Evolutionary conservation across 1,140 invertebrate genomes (phyloP), one percentile per base, ranked within the genome.

Genomic region (Rhopalosiphum maidis): DNA sequence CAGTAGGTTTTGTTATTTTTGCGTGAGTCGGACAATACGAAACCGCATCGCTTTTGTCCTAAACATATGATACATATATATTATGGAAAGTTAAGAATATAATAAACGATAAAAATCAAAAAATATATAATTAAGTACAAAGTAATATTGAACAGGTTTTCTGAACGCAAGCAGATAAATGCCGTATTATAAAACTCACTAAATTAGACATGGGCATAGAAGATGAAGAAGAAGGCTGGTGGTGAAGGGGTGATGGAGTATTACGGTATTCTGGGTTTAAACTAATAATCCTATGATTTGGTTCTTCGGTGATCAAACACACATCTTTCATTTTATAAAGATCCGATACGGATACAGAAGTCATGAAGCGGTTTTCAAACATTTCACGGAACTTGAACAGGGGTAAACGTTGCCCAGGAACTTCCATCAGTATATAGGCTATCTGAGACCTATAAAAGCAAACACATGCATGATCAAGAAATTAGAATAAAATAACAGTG

Each of bases 311-410:
- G 21, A 98, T 97, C n/a, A 96, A 96, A 94, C 98, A 97, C 48
- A 97, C 96, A 94, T 98, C 97, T 94, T 96, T 96, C 96, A 98
- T 96, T 95, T 97, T 97, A 94, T 97, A 97, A 91, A 98, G 95
- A 94, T 98, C 98, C 2, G 97, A 97, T 2, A 98, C 96, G 94
- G 97, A 97, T 37, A 98, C 96, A 2, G 97, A 97, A 85, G 97
- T 96, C 95, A 97, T 96, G 94, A 97, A 98, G 93, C 98, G 96
- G 94, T 97, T 97, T 95, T 98, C 98, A 95, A 97, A 98, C 94
- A 98, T 96, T 95, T 98, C 97, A 92, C 98, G 96, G 94, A 98
- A 98, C 95, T 98, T 98, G 95, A 98, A 98, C 51, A 98, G 96
- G 6, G 97, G 97, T 94, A 98, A 95, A 94, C 96, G 96, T 94